Evolutionary conservation across 2,888 invertebrate genomes (phyloP).

Genomic region (Venustoraphidia nigricollis): DNA sequence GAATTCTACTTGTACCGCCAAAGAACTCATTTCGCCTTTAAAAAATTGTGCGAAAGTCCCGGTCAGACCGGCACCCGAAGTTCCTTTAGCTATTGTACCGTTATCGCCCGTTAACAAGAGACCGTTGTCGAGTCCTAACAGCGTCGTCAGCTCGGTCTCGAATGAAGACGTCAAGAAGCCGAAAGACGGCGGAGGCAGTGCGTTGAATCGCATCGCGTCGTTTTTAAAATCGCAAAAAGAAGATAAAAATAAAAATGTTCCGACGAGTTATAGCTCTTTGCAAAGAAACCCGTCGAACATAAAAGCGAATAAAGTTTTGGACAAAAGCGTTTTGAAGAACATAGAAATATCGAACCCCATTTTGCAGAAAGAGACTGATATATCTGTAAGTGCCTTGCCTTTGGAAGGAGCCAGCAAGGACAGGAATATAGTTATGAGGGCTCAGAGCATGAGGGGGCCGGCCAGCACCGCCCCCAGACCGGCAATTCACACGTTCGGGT

Average conservation of each 20-base stretch:
- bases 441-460: conserved; percentile 67
- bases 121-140: conserved; percentile 32
- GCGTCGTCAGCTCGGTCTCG: conserved; percentile 19
- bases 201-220: conserved; percentile 57
- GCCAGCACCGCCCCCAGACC: conserved; percentile 34
- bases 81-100: conserved; percentile 20
- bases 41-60: conserved; percentile 44
- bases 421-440: conserved; percentile 47
- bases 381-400: conserved; percentile 41
- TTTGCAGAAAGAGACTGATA: conserved; percentile 48
- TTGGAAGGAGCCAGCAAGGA: conserved; percentile 39
- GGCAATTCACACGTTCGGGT: conserved; percentile 60
- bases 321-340: conserved; percentile 55
- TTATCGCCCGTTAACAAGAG: conserved; percentile 27
- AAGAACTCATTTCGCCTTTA: conserved; percentile 50
- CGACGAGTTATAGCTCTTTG: conserved; percentile 36
- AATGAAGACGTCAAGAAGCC: conserved; percentile 35
- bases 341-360: conserved; percentile 77
- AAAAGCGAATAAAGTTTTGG: conserved; percentile 47
- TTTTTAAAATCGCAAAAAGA: conserved; percentile 45
- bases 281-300: conserved; percentile 40
- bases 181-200: conserved; percentile 38
- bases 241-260: conserved; percentile 35
- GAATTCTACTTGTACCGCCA: conserved; percentile 65
- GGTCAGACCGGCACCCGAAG: conserved; percentile 39